A percentile compares a stretch with the other conserved stretches of the same genome.
These are phyloP conservation scores for Phoxinus phoxinus DNA, from an alignment of 2,113 vertebrate genomes.

Conservation along the genomic window DNA sequence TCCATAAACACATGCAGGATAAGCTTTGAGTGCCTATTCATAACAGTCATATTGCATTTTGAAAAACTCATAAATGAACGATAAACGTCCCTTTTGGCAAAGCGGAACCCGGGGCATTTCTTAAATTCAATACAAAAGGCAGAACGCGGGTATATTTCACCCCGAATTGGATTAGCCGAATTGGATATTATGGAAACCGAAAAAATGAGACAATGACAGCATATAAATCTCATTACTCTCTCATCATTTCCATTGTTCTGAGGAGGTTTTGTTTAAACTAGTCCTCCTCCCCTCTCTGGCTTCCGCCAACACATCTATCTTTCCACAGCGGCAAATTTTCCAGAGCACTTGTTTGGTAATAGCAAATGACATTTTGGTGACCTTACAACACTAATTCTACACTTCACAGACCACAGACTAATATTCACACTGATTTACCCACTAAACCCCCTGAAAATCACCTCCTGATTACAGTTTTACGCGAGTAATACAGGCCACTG, in stretches of 20 bases:
- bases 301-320: constrained; percentile 63
- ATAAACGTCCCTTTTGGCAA: constrained; percentile 54
- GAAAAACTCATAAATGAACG: constrained; percentile 56
- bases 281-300: constrained; percentile 56
- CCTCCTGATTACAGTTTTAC: constrained; percentile 57
- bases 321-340: constrained; percentile 64
- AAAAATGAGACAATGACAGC: constrained; percentile 65
- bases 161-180: constrained; percentile 66
- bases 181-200: constrained; percentile 65
- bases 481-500: constrained; percentile 22
- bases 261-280: constrained; percentile 64
- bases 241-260: constrained; percentile 70
- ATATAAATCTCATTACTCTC: constrained; percentile 69
- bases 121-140: constrained; percentile 64
- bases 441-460: constrained; percentile 54
- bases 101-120: constrained; percentile 60
- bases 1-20: constrained; percentile 30
- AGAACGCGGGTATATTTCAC: constrained; percentile 63
- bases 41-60: constrained; percentile 54
- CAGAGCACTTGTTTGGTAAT: constrained; percentile 64
- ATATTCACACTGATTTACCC: constrained; percentile 36
- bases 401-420: constrained; percentile 30
- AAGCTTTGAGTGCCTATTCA: constrained; percentile 49
- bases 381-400: constrained; percentile 46
- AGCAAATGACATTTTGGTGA: constrained; percentile 68